A percentile compares a stretch with the other conserved stretches of the same genome.
phyloP scores from a whole-genome alignment of 2,888 invertebrate species.

The Erpobdella octoculata region DNA sequence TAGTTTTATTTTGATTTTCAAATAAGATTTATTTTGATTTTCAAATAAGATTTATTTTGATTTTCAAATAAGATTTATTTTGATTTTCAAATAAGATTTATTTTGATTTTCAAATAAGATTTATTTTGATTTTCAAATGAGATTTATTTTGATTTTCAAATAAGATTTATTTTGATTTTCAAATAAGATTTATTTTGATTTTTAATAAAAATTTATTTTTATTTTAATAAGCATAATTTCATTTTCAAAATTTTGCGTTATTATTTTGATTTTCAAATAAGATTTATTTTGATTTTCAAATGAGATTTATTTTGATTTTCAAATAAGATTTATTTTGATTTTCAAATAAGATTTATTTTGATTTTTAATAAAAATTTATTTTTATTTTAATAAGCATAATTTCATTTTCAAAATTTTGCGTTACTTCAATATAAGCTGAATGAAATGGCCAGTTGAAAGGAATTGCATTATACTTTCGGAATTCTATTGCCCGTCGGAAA shows the following conservation, averaged over 20 bases:
- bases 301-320: background rate
- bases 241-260: background rate
- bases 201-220: background rate
- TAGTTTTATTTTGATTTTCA: background rate
- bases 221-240: background rate
- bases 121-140: too few species aligned
- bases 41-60: background rate
- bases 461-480: constrained; percentile 33
- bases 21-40: background rate
- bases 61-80: background rate
- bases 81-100: too few species aligned
- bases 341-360: background rate
- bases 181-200: background rate
- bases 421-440: constrained; percentile 36
- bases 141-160: too few species aligned
- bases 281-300: background rate
- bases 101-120: too few species aligned
- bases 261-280: background rate
- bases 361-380: background rate
- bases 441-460: constrained; percentile 37
- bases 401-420: constrained; percentile 6
- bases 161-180: background rate
- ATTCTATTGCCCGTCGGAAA: constrained; percentile 29
- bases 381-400: background rate
- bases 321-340: background rate